phyloP scores from a whole-genome alignment of 1,140 invertebrate species.

The Magallana ariakensis region DNA sequence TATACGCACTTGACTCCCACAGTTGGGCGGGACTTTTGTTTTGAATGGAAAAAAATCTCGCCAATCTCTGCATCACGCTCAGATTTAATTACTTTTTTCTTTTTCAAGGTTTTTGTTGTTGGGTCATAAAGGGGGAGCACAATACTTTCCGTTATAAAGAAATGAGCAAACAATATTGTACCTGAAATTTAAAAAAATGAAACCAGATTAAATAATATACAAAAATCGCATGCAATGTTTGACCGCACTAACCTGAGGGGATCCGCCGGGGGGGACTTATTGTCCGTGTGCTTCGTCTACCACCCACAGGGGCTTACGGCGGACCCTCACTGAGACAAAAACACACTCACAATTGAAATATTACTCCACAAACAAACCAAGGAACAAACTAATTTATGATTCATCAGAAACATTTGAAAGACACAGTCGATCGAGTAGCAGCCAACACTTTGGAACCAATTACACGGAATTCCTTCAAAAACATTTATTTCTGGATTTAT shows the following conservation, averaged over 20 bases:
- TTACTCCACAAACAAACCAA: conserved; percentile 36
- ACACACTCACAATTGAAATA: conserved; percentile 24
- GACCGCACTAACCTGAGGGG: conserved; percentile 20
- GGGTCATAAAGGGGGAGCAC: not conserved
- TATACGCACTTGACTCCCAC: conserved; percentile 11
- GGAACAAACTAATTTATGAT: conserved; percentile 5
- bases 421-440: not conserved
- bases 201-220: conserved; percentile 22
- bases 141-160: conserved; percentile 22
- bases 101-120: not conserved
- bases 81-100: conserved; percentile 12
- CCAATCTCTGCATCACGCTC: conserved; percentile 10
- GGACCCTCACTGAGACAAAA: conserved; percentile 23
- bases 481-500: not conserved
- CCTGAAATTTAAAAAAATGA: conserved; percentile 11
- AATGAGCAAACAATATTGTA: conserved; percentile 32
- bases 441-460: too few relatives aligned
- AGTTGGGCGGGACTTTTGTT: conserved; percentile 14
- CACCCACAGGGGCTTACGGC: not conserved
- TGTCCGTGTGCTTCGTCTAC: conserved; percentile 13
- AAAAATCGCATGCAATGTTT: conserved; percentile 21
- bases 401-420: not conserved
- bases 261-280: not conserved
- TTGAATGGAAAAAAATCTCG: conserved; percentile 15
- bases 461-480: not conserved